phyloP scores from a whole-genome alignment of 2,888 invertebrate genomes.

The Epistrophe grossulariae region DNA sequence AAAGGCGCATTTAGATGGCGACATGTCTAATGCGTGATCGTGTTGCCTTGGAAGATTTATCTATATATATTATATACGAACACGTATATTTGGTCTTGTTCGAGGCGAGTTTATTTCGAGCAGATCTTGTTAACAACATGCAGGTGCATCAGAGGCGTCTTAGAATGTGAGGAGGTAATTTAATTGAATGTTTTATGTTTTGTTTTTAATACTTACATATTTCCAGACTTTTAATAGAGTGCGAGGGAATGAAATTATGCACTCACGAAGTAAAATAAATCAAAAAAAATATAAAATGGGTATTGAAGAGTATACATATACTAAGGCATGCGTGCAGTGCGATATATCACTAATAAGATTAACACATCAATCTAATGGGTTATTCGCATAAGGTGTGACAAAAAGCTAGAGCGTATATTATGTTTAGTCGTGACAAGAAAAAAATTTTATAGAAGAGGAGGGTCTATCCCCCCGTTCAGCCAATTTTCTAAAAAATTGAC shows the following conservation, averaged over 20 bases:
- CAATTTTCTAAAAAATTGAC: no score
- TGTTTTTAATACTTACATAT: neutral
- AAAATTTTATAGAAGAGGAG: no score
- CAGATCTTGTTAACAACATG: constrained; percentile 14
- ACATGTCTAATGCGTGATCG: constrained; percentile 55
- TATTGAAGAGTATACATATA: no score
- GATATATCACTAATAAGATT: no score
- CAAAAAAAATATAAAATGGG: no score
- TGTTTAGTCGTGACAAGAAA: no score
- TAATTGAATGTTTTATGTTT: constrained; percentile 13
- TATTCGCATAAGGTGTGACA: no score
- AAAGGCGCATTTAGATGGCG: constrained; percentile 43
- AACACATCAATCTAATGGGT: no score
- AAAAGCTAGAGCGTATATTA: no score
- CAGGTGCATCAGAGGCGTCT: constrained; percentile 26
- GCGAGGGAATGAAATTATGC: neutral
- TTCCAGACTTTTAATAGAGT: neutral
- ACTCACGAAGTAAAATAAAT: neutral
- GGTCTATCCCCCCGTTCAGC: no score
- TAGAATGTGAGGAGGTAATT: constrained; percentile 11
- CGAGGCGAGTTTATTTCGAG: constrained; percentile 39
- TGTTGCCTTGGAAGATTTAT: constrained; percentile 55
- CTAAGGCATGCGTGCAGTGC: no score
- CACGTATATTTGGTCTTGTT: constrained; percentile 32
- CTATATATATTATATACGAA: neutral